Base-by-base conservation (phyloP, 2,797 vertebrate species). In the Nannoperca obscura region DNA sequence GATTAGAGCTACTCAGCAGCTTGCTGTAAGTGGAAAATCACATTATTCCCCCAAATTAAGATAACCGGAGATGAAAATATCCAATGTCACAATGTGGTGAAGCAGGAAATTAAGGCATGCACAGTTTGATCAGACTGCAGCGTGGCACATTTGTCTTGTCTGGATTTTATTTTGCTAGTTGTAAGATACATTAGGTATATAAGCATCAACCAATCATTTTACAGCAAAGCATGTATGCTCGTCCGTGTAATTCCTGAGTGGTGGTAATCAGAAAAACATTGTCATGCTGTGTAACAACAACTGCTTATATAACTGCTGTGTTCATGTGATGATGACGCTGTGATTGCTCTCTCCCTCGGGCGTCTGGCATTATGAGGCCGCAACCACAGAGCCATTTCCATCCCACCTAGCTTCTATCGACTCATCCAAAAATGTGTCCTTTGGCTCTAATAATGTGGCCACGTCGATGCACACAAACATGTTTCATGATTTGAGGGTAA, bases 261-360 rank as follows among this genome's bases (percentile, higher is more conserved):
- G 53, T 68, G 38, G 38, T 72, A 78, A 87, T 71, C 6, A 72
- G 54, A 36, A 38, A 75, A 68, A 30, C 64, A 34, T 47, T 67
- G 52, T 68, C 63, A 69, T 72, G 84, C 61, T 67, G 85, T 68
- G 47, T 34, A 78, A 74, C 83, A 91, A 62, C 80, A 81, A 77
- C 80, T 81, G 77, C 78, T 90, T 90, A 82, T 53, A 19, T 89
- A 90, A 91, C 63, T 17, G 32, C 68, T 36, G 67, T 54, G 64
- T 32, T 66, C 59, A 73, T 83, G 82, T 81, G 71, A 74, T 74
- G 50, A 58, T 60, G 70, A 53, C 3, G 10, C 13, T 53, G 24
- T 67, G 49, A 74, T 68, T 42, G 30, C 64, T 69, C 53, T 69
- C 42, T 60, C 78, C 66, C 66, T 69, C 10, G 0, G 77, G 81